A percentile compares a stretch with the other conserved stretches of the same genome.
These are phyloP conservation scores for Nylanderia fulva DNA, from an alignment of 1,140 invertebrate genomes.

Conservation along the genomic window DNA sequence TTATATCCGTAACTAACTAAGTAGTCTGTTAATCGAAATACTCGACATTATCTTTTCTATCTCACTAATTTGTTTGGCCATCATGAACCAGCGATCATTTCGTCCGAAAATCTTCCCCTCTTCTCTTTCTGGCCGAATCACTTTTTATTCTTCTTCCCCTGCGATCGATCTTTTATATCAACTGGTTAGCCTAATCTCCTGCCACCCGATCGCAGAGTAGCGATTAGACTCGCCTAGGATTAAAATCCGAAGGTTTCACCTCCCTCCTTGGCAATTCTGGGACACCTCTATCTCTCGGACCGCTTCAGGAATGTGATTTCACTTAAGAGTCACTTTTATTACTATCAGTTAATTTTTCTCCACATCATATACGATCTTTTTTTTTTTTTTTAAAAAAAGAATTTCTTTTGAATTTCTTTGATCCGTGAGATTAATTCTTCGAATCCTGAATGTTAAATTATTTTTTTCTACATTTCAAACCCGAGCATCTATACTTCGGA, in stretches of 20 bases:
- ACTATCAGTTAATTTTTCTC: neutral
- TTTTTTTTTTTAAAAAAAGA: too few species aligned
- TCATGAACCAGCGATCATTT: conserved; percentile 45
- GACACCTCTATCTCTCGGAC: neutral
- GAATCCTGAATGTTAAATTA: neutral
- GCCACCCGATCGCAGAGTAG: conserved; percentile 39
- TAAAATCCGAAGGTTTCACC: conserved; percentile 8
- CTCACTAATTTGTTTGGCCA: conserved; percentile 62
- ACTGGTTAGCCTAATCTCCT: conserved; percentile 50
- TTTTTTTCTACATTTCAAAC: neutral
- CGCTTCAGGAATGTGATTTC: conserved; percentile 38
- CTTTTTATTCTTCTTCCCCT: conserved; percentile 22
- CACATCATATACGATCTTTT: neutral
- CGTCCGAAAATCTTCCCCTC: conserved; percentile 26
- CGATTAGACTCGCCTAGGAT: conserved; percentile 55
- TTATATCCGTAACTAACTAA: conserved; percentile 43
- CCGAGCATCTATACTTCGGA: neutral
- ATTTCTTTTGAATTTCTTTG: neutral
- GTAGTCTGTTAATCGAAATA: conserved; percentile 12
- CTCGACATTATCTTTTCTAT: neutral
- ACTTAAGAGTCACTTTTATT: neutral
- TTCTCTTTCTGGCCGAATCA: neutral
- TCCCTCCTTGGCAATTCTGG: neutral
- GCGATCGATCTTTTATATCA: conserved; percentile 43
- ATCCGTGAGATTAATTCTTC: neutral